Base-by-base conservation (phyloP, 1,140 invertebrate genomes). In the Araneus ventricosus region DNA sequence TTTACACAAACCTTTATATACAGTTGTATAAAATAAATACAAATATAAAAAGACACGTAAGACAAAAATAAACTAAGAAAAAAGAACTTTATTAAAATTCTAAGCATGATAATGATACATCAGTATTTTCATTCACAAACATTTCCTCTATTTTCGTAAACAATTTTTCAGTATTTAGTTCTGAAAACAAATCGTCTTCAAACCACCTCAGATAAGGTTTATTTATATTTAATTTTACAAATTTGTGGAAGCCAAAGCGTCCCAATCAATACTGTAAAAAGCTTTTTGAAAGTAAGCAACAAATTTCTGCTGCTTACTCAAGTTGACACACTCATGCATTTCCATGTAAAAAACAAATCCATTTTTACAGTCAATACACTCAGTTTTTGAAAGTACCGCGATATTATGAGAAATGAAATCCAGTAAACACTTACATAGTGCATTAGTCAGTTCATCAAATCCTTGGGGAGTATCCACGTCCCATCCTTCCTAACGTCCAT, bases 11-110 rank as follows among this genome's bases (percentile, higher is more conserved):
- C n/a, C n/a, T n/a, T n/a, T n/a, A n/a, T n/a, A n/a, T n/a, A n/a
- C n/a, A n/a, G n/a, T n/a, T n/a, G n/a, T n/a, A n/a, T n/a, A n/a
- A n/a, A n/a, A n/a, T n/a, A n/a, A n/a, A n/a, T n/a, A n/a, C n/a
- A n/a, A n/a, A n/a, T n/a, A n/a, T n/a, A 93, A 90, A 94, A 70
- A 70, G 24, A 70, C 7, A 70, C 7, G 22, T 20, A 70, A 24
- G 22, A 24, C 24, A n/a, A n/a, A n/a, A 24, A 7, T 7, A 70
- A 70, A 70, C 24, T 70, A 70, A 24, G 22, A n/a, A 14, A n/a
- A 14, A n/a, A 14, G 4, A 5, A 5, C 8, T 5, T 41, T 41
- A 41, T 41, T 41, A 41, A 7, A 41, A 41, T 41, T 41, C 39
- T 41, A 41, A 41, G 8, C 4, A 41, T 41, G 39, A 41, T 7